phyloP scores from a whole-genome alignment of 2,113 vertebrate genomes.

The Hydrolagus affinis region DNA sequence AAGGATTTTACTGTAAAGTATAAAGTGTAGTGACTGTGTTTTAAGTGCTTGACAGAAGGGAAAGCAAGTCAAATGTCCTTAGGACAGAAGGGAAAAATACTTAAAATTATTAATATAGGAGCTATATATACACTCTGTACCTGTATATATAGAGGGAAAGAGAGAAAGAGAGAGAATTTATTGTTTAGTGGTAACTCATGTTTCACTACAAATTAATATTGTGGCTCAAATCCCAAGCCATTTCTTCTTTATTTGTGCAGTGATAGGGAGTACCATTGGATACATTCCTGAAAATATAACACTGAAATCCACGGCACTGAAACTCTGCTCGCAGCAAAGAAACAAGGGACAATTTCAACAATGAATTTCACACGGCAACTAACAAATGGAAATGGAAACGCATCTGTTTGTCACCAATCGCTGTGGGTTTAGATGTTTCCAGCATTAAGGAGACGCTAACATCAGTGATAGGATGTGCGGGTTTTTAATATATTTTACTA shows the following conservation, averaged over 20 bases:
- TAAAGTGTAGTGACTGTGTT: too few species aligned
- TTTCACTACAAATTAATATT: background rate
- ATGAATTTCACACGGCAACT: background rate
- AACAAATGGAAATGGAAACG: background rate
- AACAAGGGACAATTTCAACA: background rate
- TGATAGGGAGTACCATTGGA: too few species aligned
- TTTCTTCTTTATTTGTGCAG: background rate
- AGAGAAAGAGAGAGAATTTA: background rate
- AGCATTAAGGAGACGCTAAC: background rate
- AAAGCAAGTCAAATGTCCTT: too few species aligned
- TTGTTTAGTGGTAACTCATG: background rate
- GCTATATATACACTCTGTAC: too few species aligned
- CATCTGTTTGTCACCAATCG: background rate
- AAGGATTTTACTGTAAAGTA: too few species aligned
- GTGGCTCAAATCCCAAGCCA: background rate
- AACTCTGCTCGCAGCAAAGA: background rate
- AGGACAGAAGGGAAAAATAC: too few species aligned
- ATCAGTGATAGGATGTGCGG: background rate
- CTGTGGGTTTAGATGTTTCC: background rate
- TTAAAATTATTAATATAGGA: too few species aligned
- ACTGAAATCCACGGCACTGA: background rate
- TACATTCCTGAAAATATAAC: background rate
- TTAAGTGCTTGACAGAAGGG: too few species aligned
- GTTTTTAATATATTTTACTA: too few species aligned
- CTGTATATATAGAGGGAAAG: too few species aligned